Evolutionary conservation across 2,797 vertebrate species (phyloP).

Genomic region (Tokudaia tokunoshimensis): DNA sequence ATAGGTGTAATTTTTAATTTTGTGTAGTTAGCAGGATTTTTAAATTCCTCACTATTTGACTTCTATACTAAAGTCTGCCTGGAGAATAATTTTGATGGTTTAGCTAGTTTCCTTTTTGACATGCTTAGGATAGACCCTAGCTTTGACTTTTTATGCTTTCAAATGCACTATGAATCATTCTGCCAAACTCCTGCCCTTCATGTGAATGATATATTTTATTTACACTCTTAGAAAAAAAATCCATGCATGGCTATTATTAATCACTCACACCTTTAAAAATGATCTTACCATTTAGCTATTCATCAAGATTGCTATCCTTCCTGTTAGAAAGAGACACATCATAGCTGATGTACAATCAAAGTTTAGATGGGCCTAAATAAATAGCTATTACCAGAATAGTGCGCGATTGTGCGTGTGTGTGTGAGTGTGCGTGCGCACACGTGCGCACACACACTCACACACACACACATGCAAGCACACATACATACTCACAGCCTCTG

Average conservation of each 20-base stretch:
- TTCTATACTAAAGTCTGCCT: slow-evolving; percentile 50
- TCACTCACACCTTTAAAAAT: slow-evolving; percentile 95
- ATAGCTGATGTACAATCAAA: slow-evolving; percentile 81
- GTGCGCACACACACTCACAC: not conserved
- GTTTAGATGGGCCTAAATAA: slow-evolving; percentile 59
- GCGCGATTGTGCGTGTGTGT: too few relatives aligned
- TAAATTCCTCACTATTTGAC: slow-evolving; percentile 61
- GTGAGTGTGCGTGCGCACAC: too few relatives aligned
- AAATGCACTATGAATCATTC: slow-evolving; percentile 93
- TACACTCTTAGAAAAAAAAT: slow-evolving; percentile 93
- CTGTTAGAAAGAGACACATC: slow-evolving; percentile 85
- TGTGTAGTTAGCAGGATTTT: slow-evolving; percentile 44
- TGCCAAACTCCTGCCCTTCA: slow-evolving; percentile 89
- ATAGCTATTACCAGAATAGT: slow-evolving; percentile 65
- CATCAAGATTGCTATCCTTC: slow-evolving; percentile 91
- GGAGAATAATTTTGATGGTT: slow-evolving; percentile 58
- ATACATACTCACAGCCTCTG: not conserved
- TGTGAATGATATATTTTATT: slow-evolving; percentile 97
- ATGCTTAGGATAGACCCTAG: slow-evolving; percentile 72
- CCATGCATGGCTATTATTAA: slow-evolving; percentile 93
- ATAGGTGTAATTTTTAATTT: slow-evolving; percentile 28
- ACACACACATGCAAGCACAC: not conserved
- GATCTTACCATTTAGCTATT: slow-evolving; percentile 93
- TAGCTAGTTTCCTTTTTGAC: slow-evolving; percentile 72
- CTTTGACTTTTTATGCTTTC: slow-evolving; percentile 93